A percentile compares a stretch with the other conserved stretches of the same genome.
phyloP scores from a whole-genome alignment of 1,140 invertebrate genomes.

The Belonocnema kinseyi region DNA sequence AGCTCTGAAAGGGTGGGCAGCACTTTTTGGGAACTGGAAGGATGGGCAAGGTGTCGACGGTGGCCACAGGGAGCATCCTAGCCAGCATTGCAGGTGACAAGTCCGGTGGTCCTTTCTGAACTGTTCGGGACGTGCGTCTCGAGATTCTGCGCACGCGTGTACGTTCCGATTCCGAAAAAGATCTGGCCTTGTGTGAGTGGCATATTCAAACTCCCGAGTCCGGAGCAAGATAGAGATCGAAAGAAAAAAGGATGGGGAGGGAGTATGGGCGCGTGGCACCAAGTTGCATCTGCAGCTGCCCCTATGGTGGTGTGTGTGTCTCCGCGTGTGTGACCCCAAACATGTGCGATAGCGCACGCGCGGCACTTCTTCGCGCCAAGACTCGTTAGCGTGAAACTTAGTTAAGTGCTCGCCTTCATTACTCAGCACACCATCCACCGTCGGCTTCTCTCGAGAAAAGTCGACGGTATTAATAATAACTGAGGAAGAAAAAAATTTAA shows the following conservation, averaged over 20 bases:
- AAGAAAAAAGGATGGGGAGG: conserved; percentile 11
- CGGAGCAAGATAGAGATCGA: conserved; percentile 18
- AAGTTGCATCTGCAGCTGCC: conserved; percentile 67
- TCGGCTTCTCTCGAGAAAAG: conserved; percentile 3
- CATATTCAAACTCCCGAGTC: conserved; percentile 39
- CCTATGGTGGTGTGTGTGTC: conserved; percentile 35
- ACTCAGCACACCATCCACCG: conserved; percentile 34
- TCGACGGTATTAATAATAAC: background rate
- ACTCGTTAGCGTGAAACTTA: conserved; percentile 58
- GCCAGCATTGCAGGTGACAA: conserved; percentile 66
- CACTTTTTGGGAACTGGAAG: background rate
- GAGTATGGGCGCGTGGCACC: conserved; percentile 68
- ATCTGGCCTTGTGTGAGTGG: conserved; percentile 43
- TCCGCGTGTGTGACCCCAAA: conserved; percentile 14
- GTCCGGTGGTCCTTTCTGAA: conserved; percentile 66
- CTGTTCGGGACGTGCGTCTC: conserved; percentile 33
- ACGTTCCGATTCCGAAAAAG: conserved; percentile 32
- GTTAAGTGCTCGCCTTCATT: conserved; percentile 42
- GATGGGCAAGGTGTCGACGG: conserved; percentile 63
- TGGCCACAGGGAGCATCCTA: conserved; percentile 54
- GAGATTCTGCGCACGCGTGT: conserved; percentile 44
- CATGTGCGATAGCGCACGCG: conserved; percentile 47
- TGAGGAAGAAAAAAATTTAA: background rate
- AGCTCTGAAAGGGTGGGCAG: background rate
- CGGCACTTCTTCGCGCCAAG: conserved; percentile 54